phyloP scores from a whole-genome alignment of 1,140 invertebrate genomes.

The Drosophila nebulosa region DNA sequence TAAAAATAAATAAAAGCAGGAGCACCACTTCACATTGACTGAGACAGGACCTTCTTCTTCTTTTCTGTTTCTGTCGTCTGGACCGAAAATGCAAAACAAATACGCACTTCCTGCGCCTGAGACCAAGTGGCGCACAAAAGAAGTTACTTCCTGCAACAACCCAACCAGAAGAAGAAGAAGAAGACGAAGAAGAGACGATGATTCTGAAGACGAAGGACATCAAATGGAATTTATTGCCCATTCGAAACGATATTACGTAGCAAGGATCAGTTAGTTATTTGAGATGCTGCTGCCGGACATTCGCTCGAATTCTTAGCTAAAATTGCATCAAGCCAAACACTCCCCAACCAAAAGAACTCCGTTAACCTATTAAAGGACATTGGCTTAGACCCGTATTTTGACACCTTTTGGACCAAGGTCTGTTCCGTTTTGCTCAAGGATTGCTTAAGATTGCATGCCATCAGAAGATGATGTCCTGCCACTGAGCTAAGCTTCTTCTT shows the following conservation, averaged over 20 bases:
- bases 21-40: constrained; percentile 23
- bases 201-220: background rate
- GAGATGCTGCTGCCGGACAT: constrained; percentile 29
- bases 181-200: too few species aligned
- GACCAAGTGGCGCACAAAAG: constrained; percentile 53
- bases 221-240: constrained; percentile 61
- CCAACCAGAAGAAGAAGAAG: background rate
- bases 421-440: background rate
- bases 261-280: constrained; percentile 31
- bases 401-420: constrained; percentile 64
- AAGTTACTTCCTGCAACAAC: constrained; percentile 66
- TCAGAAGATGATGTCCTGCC: too few species aligned
- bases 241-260: background rate
- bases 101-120: constrained; percentile 67
- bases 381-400: constrained; percentile 79
- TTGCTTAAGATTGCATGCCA: constrained; percentile 23
- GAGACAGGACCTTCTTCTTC: constrained; percentile 22
- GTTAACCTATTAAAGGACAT: constrained; percentile 71
- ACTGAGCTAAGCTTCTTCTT: constrained; percentile 58
- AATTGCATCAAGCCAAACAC: constrained; percentile 52
- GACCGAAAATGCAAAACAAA: constrained; percentile 65
- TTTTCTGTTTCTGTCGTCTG: constrained; percentile 8
- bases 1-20: constrained; percentile 66
- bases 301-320: constrained; percentile 51
- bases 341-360: background rate